Base-by-base conservation (phyloP, 2,888 invertebrate species). In the Mystacides longicornis region DNA sequence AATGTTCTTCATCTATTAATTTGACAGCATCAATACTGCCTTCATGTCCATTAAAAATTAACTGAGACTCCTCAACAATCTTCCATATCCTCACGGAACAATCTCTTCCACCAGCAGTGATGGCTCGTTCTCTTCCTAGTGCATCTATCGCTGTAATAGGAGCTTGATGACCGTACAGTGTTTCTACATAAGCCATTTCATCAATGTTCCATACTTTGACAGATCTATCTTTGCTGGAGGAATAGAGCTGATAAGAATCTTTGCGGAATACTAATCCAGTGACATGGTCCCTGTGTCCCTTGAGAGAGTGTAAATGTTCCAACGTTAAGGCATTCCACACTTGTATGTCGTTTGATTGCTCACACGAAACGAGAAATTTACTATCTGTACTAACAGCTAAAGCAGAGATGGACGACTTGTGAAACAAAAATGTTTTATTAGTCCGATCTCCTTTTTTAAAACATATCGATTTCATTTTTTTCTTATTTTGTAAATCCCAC, bases 121-220 rank as follows among this genome's bases (percentile, higher is more conserved):
- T 79, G 3, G 90, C 90, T 62, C 94, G 78, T 67, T 97, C 96
- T 64, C 88, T 81, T 23, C 84, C 80, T 56, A 97, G 73, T 9
- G 93, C 87, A 75, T 97, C 97, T 60, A 99, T 88, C 7, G 87
- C 83, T 3, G 89, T 89, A 7, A 98, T 85, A 2, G 80, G 78
- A 64, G 87, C 86, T 70, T 95, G 91, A 72, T 99, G 98, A 2
- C 98, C 98, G 77, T 91, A 90, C 78, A 97, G 75, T 52, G 93
- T 92, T 75, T 98, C 97, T 9, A 96, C 89, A 71, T 95, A 97
- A 1, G 90, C 87, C 91, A 95, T 90, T 70, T 98, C 96, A 74
- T 93, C 92, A 53, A 97, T 74, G 62, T 91, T 92, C 98, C 98
- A 99, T 55, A 95, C 86, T 79, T 95, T 93, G 0, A 96, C 87